Percentiles rank a stretch among this genome's conserved stretches.
Evolutionary conservation across 2,113 vertebrate species (phyloP).

Genomic region (Barnardius zonarius): DNA sequence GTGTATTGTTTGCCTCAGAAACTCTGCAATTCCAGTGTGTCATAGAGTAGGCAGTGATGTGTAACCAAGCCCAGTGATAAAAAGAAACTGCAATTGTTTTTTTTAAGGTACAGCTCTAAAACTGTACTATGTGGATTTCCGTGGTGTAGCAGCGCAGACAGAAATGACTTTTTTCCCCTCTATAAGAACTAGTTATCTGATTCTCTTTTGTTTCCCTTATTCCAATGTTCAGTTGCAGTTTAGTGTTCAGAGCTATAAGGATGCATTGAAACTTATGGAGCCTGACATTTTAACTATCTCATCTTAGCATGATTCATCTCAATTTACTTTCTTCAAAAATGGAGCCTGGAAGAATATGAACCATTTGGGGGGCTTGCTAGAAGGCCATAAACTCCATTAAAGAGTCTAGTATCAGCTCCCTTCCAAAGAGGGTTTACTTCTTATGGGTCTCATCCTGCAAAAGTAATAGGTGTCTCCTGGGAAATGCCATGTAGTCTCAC

Average conservation of each 20-base stretch:
- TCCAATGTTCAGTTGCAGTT: conserved; percentile 70
- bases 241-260: conserved; percentile 70
- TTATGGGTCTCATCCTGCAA: neutral
- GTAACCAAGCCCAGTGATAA: conserved; percentile 60
- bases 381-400: conserved; percentile 52
- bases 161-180: conserved; percentile 40
- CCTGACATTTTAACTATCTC: conserved; percentile 74
- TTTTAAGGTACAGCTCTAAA: conserved; percentile 29
- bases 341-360: conserved; percentile 60
- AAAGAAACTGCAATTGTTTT: conserved; percentile 56
- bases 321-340: conserved; percentile 74
- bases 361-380: conserved; percentile 37
- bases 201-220: conserved; percentile 72
- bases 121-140: conserved; percentile 38
- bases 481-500: neutral
- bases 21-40: conserved; percentile 26
- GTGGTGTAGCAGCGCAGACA: neutral
- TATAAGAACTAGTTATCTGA: conserved; percentile 51
- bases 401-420: conserved; percentile 1
- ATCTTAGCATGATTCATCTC: conserved; percentile 72
- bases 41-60: conserved; percentile 25
- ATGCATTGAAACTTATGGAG: conserved; percentile 72
- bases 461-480: neutral
- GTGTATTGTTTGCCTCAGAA: conserved; percentile 63
- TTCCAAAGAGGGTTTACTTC: conserved; percentile 9